Percentiles rank a stretch among this genome's conserved stretches.
These are phyloP conservation scores for Calcarius lapponicus DNA, from an alignment of 2,797 vertebrate genomes.

Conservation along the genomic window DNA sequence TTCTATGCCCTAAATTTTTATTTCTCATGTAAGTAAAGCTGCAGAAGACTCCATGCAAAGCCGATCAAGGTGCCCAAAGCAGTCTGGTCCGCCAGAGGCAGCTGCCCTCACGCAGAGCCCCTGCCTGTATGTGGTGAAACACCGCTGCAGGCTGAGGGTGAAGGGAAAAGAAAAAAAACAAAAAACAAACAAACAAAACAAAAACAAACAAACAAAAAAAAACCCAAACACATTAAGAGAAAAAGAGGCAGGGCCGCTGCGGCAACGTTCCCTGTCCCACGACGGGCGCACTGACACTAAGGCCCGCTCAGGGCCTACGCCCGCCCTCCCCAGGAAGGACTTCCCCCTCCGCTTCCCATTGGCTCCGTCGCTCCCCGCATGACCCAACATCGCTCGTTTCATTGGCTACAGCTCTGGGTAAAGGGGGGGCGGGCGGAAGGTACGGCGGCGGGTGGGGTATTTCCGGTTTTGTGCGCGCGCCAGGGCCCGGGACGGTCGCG, in stretches of 20 bases:
- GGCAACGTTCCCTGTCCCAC: rapidly evolving
- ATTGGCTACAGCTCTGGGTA: neutral
- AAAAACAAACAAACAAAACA: too few species aligned
- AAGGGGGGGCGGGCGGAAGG: neutral
- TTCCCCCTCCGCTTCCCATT: neutral
- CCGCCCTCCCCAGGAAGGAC: rapidly evolving
- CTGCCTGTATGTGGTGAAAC: rapidly evolving
- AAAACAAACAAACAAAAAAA: too few species aligned
- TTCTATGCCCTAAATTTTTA: neutral
- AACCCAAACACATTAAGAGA: rapidly evolving
- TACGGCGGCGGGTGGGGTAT: rapidly evolving
- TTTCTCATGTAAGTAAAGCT: neutral
- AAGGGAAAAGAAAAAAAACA: rapidly evolving
- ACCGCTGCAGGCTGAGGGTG: rapidly evolving
- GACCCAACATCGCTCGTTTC: rapidly evolving
- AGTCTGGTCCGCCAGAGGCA: neutral
- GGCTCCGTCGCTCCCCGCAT: neutral
- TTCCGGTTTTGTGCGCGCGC: neutral
- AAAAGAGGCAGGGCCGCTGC: rapidly evolving
- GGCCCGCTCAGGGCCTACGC: neutral
- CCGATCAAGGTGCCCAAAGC: neutral
- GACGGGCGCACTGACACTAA: rapidly evolving
- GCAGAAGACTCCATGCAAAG: neutral
- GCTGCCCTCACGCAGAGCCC: rapidly evolving
- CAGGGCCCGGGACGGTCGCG: rapidly evolving